These are phyloP conservation scores for Hetaerina americana DNA, from an alignment of 1,140 invertebrate species.

Conservation along the genomic window DNA sequence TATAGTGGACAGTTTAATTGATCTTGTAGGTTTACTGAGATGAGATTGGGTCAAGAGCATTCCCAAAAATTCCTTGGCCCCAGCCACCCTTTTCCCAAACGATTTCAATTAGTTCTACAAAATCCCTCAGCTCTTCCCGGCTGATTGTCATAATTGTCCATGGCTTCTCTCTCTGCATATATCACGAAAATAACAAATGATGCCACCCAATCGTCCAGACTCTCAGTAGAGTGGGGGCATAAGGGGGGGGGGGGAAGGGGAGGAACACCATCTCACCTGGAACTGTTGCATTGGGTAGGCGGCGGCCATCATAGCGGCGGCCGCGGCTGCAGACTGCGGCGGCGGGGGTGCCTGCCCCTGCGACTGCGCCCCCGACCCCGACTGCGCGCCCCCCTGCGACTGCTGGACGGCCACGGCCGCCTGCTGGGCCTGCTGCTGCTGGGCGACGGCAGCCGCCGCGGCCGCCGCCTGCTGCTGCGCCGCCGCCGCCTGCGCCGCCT, in stretches of 20 bases:
- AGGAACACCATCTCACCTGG: conserved; percentile 54
- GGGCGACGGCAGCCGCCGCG: conserved; percentile 26
- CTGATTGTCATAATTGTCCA: too few relatives aligned
- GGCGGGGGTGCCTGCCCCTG: conserved; percentile 42
- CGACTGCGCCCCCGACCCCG: conserved; percentile 30
- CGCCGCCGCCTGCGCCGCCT: neutral
- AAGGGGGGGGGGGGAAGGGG: conserved; percentile 8
- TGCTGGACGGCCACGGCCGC: conserved; percentile 29
- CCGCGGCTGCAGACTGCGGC: conserved; percentile 35
- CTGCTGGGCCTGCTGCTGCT: conserved; percentile 24
- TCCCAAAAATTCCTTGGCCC: too few relatives aligned
- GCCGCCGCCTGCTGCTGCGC: neutral
- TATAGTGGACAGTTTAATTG: too few relatives aligned
- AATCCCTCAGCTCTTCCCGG: too few relatives aligned
- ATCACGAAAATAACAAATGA: too few relatives aligned
- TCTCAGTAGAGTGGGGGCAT: conserved; percentile 19
- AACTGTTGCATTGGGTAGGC: conserved; percentile 70
- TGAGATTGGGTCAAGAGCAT: too few relatives aligned
- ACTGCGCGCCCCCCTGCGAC: conserved; percentile 31
- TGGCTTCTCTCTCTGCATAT: too few relatives aligned
- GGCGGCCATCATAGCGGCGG: conserved; percentile 49
- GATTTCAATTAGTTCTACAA: too few relatives aligned
- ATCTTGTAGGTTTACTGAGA: too few relatives aligned
- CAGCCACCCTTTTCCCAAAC: too few relatives aligned
- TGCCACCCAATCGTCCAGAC: too few relatives aligned